Base-by-base conservation (phyloP, 1,140 invertebrate species). In the Sipha flava region DNA sequence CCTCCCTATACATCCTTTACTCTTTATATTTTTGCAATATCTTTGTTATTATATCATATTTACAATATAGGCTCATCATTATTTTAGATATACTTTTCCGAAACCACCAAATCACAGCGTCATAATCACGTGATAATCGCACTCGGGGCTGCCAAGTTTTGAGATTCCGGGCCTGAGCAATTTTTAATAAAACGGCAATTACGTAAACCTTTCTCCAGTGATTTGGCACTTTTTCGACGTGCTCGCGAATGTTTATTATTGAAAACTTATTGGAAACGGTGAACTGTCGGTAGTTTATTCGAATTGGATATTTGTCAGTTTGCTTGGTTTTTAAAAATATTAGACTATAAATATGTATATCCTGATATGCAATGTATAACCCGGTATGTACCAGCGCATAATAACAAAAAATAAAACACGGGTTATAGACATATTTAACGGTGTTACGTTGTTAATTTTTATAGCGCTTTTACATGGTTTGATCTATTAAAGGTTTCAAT, bases 161-260 rank as follows among this genome's bases (percentile, higher is more conserved):
- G 23, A 45, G 43, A 47, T 47, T 47, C 23, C 9, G n/a, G 29
- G 1, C n/a, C n/a, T n/a, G 10, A 43, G 29, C n/a, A 18, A 23
- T 73, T 54, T 73, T 73, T 34, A 54, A 73, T 73, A 73, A 73
- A 54, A 73, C 29, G 47, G 18, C 47, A 73, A 73, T 52, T 73
- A 37, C 45, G 45, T 16, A 21, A 29, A 73, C 47, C 70, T 73
- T 29, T 73, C 31, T 16, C 10, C 47, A n/a, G 29, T 23, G 29
- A 34, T 73, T 73, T 73, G 31, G 47, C 70, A 73, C 12, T 54
- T 73, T 73, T 37, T n/a, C 70, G 31, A 73, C 31, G 2, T 23
- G n/a, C 47, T 37, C 5, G 18, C 23, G 16, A 73, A 66, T 21
- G 9, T 54, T 54, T 73, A 37, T 21, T 54, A 7, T 31, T 21